Conservation (phyloP, 2,113 vertebrate species). For the Naja naja region DNA sequence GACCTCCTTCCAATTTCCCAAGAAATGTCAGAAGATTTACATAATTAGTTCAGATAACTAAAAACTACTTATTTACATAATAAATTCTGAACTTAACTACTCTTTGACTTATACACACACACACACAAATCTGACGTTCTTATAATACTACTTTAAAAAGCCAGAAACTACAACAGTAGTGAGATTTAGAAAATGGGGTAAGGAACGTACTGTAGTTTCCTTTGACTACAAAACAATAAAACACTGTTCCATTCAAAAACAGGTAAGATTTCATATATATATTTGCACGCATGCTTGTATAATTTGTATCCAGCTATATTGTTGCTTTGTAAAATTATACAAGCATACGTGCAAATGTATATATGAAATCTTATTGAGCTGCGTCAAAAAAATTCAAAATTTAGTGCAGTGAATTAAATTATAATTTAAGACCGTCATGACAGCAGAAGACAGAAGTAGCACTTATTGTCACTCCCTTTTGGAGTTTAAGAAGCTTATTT, state of each 20-base stretch:
- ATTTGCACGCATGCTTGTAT: no score
- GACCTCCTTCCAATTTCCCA: not conserved
- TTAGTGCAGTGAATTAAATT: conserved; percentile 70
- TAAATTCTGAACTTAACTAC: not conserved
- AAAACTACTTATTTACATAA: not conserved
- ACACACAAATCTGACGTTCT: not conserved
- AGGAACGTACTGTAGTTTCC: not conserved
- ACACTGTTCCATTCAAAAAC: not conserved
- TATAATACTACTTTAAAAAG: not conserved
- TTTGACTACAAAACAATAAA: conserved; percentile 21
- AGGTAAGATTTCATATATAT: no score
- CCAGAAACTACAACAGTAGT: not conserved
- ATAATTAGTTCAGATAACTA: not conserved
- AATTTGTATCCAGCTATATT: not conserved
- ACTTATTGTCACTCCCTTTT: conserved; percentile 76
- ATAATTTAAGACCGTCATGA: conserved; percentile 79
- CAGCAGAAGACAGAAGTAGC: conserved; percentile 77
- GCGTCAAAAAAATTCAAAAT: conserved; percentile 53
- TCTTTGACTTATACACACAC: not conserved
- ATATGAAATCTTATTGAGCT: conserved; percentile 38
- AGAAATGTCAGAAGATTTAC: not conserved
- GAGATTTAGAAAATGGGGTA: not conserved
- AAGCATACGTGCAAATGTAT: conserved; percentile 42
- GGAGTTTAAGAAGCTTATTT: conserved; percentile 81
- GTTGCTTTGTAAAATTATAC: conserved; percentile 19